These are phyloP conservation scores for Oreochromis tanganicae DNA, from an alignment of 2,113 vertebrate genomes.

Conservation along the genomic window DNA sequence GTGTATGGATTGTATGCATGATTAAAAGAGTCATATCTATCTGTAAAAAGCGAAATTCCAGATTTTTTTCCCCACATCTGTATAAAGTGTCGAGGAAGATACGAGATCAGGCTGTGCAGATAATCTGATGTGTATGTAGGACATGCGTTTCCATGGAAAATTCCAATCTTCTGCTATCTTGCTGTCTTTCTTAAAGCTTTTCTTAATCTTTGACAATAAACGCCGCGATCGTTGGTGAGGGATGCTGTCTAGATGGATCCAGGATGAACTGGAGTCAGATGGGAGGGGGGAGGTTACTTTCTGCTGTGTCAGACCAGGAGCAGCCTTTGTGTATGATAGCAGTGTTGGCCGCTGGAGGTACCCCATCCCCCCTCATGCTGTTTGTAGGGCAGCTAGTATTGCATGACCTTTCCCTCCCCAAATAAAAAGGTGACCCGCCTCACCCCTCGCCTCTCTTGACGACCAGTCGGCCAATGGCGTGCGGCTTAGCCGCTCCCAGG, in stretches of 20 bases:
- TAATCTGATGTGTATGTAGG: background rate
- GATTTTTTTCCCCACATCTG: background rate
- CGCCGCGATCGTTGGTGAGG: background rate
- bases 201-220: background rate
- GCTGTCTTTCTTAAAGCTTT: background rate
- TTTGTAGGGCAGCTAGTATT: conserved; percentile 65
- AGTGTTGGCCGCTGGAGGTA: background rate
- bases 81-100: background rate
- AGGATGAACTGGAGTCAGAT: background rate
- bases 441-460: conserved; percentile 56
- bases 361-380: background rate
- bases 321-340: conserved; percentile 64
- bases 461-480: conserved; percentile 61
- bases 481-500: conserved; percentile 51
- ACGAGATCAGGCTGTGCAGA: background rate
- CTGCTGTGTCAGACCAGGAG: conserved; percentile 66
- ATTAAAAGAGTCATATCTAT: background rate
- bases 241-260: background rate
- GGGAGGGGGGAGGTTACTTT: conserved; percentile 20
- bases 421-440: conserved; percentile 64
- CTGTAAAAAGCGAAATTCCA: background rate
- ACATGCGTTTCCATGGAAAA: background rate
- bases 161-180: background rate
- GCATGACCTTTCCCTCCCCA: conserved; percentile 71
- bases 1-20: background rate